Evolutionary conservation across 2,888 invertebrate species (phyloP), one percentile per base, ranked within the genome.

Genomic region (Eubasilissa splendida): DNA sequence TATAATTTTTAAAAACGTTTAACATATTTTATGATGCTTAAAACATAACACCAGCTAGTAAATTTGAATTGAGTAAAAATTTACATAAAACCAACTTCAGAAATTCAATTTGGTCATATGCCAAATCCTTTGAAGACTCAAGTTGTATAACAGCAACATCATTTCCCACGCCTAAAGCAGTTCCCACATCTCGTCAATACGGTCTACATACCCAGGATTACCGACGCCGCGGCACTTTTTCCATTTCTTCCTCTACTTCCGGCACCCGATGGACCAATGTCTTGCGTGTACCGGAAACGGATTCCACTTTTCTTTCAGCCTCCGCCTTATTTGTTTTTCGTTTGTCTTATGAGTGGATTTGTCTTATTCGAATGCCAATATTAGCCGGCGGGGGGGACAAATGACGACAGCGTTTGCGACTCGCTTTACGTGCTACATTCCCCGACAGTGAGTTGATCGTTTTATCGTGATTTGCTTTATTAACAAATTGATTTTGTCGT

Each of bases 291-390:
- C 76, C 52, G 53, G 53, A 50, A 76, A 63, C 65, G 22, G 31
- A 63, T 53, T 54, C 14, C 63, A 33, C 59, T 71, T 12, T n/a
- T 22, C 22, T 22, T 22, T 22, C 22, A 22, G 22, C 22, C 22
- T 22, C 1, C 22, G 22, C 22, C 22, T 60, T 76, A 68, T 68
- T 68, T 56, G 56, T 68, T 77, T 53, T 77, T 58, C 66, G 42
- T n/a, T 14, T 52, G 76, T 77, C 77, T 77, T 58, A 58, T 76
- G 77, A 77, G 42, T 68, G 68, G 68, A 68, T 77, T 68, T 77
- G 58, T 77, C 50, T 77, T 68, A 66, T 77, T 63, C 50, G 33
- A 56, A 33, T 11, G 42, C 10, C 77, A 52, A 68, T 77, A 68
- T 68, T 77, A 68, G 56, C 58, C 7, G 11, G 59, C 5, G 12